phyloP scores from a whole-genome alignment of 2,888 invertebrate species.

The Callyntrura sp. region DNA sequence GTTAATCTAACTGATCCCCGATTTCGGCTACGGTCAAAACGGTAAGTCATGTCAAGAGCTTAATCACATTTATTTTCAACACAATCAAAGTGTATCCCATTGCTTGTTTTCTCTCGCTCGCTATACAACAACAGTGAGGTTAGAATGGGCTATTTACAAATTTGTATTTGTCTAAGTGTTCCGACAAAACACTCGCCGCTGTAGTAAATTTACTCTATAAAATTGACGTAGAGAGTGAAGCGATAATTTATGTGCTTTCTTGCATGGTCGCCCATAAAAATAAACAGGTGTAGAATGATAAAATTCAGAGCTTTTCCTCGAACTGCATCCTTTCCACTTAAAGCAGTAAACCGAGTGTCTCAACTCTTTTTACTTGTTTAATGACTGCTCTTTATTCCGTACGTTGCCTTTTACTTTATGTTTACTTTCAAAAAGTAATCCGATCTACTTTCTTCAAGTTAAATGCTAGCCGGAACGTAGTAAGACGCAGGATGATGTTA shows the following conservation, averaged over 20 bases:
- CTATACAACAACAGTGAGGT: background rate
- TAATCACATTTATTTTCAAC: background rate
- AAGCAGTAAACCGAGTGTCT: background rate
- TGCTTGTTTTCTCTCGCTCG: too few relatives aligned
- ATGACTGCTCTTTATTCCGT: conserved; percentile 1
- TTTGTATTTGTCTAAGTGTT: too few relatives aligned
- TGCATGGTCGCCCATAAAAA: conserved; percentile 32
- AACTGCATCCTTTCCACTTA: conserved; percentile 15
- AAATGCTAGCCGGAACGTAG: background rate
- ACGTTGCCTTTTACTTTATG: background rate
- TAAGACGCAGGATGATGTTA: background rate
- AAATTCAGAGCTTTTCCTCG: conserved; percentile 1
- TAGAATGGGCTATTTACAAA: background rate
- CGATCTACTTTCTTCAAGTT: background rate
- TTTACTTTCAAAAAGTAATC: background rate
- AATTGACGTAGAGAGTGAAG: too few relatives aligned
- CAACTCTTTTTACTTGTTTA: background rate
- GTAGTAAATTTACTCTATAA: too few relatives aligned
- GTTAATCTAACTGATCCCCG: conserved; percentile 83
- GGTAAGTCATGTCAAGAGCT: conserved; percentile 75
- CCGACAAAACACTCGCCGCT: too few relatives aligned
- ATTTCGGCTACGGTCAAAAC: conserved; percentile 83
- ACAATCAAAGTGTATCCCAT: too few relatives aligned
- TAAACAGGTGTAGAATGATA: conserved; percentile 60
- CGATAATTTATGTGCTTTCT: too few relatives aligned